Evolutionary conservation across 2,888 invertebrate genomes (phyloP).

Genomic region (Parasteatoda lunata): DNA sequence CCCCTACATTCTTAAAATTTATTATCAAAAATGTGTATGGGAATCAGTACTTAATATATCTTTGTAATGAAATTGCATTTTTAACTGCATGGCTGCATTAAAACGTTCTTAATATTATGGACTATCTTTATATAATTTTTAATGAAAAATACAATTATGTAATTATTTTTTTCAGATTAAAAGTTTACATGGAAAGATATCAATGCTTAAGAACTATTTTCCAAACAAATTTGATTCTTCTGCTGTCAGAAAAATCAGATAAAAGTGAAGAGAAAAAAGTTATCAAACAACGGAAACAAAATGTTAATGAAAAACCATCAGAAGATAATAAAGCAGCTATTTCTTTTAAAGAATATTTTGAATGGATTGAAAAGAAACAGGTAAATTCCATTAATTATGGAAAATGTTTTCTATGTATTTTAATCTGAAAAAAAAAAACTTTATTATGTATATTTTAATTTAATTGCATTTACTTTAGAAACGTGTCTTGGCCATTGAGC

Average conservation of each 20-base stretch:
- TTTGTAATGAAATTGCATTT: too few relatives aligned
- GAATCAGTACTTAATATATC: background rate
- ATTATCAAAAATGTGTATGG: too few relatives aligned
- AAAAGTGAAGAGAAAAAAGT: constrained; percentile 74
- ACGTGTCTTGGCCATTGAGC: constrained; percentile 85
- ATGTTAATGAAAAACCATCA: constrained; percentile 83
- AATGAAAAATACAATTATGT: too few relatives aligned
- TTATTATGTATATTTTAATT: constrained; percentile 6
- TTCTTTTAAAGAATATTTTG: constrained; percentile 91
- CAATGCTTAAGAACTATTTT: constrained; percentile 83
- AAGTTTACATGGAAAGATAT: constrained; percentile 21
- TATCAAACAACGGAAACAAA: constrained; percentile 76
- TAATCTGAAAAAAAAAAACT: background rate
- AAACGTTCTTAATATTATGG: too few relatives aligned
- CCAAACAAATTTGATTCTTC: constrained; percentile 89
- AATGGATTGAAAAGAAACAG: constrained; percentile 92
- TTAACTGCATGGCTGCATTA: too few relatives aligned
- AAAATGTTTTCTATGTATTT: background rate
- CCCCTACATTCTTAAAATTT: background rate
- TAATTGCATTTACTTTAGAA: constrained; percentile 81
- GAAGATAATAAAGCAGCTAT: constrained; percentile 95
- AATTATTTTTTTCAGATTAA: constrained; percentile 16
- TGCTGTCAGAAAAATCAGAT: constrained; percentile 88
- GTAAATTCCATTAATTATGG: constrained; percentile 15
- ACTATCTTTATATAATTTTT: too few relatives aligned